These are phyloP conservation scores for Caenorhabditis uteleia DNA, from an alignment of 2,888 invertebrate genomes.

Conservation along the genomic window DNA sequence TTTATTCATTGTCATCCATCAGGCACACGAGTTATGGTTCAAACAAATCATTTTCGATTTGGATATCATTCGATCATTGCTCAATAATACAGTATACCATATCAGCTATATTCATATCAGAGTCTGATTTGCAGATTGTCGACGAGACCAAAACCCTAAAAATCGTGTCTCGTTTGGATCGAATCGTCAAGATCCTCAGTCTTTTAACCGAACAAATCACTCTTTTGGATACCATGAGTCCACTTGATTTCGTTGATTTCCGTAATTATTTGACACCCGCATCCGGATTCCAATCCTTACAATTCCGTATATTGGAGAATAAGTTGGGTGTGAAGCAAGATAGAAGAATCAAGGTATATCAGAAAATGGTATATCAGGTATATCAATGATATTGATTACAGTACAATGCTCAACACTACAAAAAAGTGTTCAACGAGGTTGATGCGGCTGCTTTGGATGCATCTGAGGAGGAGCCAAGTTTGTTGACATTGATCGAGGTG, in stretches of 20 bases:
- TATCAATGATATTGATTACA: conserved; percentile 70
- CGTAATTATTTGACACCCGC: conserved; percentile 88
- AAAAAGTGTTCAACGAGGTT: conserved; percentile 49
- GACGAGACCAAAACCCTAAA: conserved; percentile 91
- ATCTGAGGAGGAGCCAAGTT: conserved; percentile 82
- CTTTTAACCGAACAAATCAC: conserved; percentile 93
- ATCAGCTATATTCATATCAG: neutral
- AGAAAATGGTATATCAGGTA: too few relatives aligned
- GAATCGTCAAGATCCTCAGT: conserved; percentile 88
- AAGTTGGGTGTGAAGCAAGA: conserved; percentile 76
- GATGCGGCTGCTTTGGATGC: conserved; percentile 55
- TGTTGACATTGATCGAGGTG: conserved; percentile 83
- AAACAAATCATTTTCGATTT: conserved; percentile 97
- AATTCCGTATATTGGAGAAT: conserved; percentile 94
- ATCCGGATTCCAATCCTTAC: conserved; percentile 93
- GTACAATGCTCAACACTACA: conserved; percentile 87
- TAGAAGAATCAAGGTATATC: conserved; percentile 45
- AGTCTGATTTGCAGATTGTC: conserved; percentile 74
- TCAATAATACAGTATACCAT: conserved; percentile 73
- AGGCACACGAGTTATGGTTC: conserved; percentile 95
- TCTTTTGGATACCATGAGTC: conserved; percentile 98
- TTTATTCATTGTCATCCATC: conserved; percentile 54
- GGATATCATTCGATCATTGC: conserved; percentile 85
- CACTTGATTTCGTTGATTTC: conserved; percentile 97
- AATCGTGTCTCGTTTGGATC: conserved; percentile 86